A percentile compares a stretch with the other conserved stretches of the same genome.
These are phyloP conservation scores for Sinohyriopsis cumingii DNA, from an alignment of 2,888 invertebrate species.

Conservation along the genomic window DNA sequence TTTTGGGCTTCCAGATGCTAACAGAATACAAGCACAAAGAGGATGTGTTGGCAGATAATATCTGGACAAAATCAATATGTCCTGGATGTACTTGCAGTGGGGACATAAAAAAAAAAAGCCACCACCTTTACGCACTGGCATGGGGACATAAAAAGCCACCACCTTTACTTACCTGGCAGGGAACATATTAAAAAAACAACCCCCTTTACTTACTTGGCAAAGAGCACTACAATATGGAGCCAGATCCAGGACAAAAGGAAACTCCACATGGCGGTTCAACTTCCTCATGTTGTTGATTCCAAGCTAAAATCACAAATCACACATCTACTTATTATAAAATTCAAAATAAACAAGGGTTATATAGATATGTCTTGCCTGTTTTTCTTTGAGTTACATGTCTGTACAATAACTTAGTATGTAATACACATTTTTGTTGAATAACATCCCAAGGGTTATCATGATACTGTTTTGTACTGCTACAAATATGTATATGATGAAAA, in stretches of 20 bases:
- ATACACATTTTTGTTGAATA: background rate
- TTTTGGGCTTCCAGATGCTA: too few relatives aligned
- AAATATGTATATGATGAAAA: too few relatives aligned
- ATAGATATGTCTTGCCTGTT: background rate
- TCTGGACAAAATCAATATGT: too few relatives aligned
- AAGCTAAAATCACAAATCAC: conserved; percentile 54
- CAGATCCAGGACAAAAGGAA: conserved; percentile 88
- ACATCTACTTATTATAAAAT: background rate
- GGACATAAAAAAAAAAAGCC: too few relatives aligned
- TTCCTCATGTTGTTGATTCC: conserved; percentile 81
- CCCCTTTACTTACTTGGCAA: conserved; percentile 71
- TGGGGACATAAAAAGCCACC: too few relatives aligned
- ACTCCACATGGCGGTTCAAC: conserved; percentile 88
- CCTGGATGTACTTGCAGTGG: too few relatives aligned
- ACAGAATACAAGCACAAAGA: too few relatives aligned
- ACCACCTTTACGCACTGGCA: conserved; percentile 49
- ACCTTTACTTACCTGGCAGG: conserved; percentile 71
- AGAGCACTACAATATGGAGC: conserved; percentile 88
- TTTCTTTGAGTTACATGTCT: background rate
- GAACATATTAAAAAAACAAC: too few relatives aligned
- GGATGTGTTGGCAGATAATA: too few relatives aligned
- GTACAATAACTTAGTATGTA: background rate
- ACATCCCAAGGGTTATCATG: background rate
- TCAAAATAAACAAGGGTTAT: background rate
- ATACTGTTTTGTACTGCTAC: background rate